Base-by-base conservation (phyloP, 1,140 invertebrate species). In the Cydia splendana region DNA sequence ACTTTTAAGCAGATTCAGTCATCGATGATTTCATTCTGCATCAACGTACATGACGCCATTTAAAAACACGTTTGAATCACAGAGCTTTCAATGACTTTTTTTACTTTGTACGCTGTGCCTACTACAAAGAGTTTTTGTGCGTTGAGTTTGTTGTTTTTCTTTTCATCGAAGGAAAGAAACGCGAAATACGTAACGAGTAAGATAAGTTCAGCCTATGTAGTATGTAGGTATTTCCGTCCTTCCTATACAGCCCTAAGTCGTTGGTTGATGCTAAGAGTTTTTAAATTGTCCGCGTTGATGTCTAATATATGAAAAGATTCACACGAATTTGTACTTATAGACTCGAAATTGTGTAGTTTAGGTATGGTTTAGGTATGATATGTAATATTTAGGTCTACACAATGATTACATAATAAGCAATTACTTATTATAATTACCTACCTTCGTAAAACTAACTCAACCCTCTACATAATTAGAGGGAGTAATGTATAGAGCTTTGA, bases 11-110 rank as follows among this genome's bases (percentile, higher is more conserved):
- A 53, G 51, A 12, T 62, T 62, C 67, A 42, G 30, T 38, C 30
- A 71, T 45, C n/a, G 67, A 45, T 71, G 67, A 71, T 71, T 38
- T 71, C 67, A 71, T 71, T 20, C 34, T 42, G 67, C 67, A 45
- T 71, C 67, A 34, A 38, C 65, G 12, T 13, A 45, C 67, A 45
- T 38, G 67, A 42, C 67, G 67, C 38, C 67, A 71, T 71, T 38
- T 38, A 9, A 20, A 71, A 71, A n/a, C 34, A 45, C 34, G n/a
- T 42, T 38, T 71, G 67, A 71, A 42, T 71, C 67, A 71, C 7
- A 34, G 28, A 69, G 6, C 6, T 71, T 62, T 24, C 20, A 42
- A 71, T 71, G 30, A 45, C 38, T 71, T 71, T 71, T 38, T 71
- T 38, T 71, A 18, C 34, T 71, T 71, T 20, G 67, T 38, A 18